Percentiles rank a stretch among this genome's conserved stretches.
phyloP scores from a whole-genome alignment of 2,888 invertebrate genomes.

The Mythimna lalbum region DNA sequence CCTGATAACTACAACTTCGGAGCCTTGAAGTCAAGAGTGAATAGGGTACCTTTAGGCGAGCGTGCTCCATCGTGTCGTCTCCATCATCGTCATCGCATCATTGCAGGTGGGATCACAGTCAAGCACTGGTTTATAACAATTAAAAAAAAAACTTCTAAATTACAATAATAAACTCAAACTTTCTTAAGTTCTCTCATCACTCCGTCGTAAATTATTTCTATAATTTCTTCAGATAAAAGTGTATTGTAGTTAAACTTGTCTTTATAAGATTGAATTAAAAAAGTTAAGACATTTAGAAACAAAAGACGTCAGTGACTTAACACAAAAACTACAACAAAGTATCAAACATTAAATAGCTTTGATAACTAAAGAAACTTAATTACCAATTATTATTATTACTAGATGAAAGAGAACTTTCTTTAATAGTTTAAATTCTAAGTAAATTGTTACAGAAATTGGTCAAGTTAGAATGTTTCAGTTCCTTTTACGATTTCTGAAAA shows the following conservation, averaged over 20 bases:
- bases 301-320: constrained; percentile 7
- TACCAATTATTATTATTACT: constrained; percentile 21
- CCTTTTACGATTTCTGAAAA: not conserved
- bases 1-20: no score
- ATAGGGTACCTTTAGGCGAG: no score
- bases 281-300: constrained; percentile 11
- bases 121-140: no score
- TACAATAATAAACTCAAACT: not conserved
- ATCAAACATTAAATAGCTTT: constrained; percentile 18
- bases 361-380: constrained; percentile 22
- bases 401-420: constrained; percentile 11
- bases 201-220: not conserved
- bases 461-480: constrained; percentile 10
- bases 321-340: constrained; percentile 19
- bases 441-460: constrained; percentile 5
- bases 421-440: constrained; percentile 21
- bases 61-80: no score
- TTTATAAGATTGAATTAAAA: constrained; percentile 4
- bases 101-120: no score
- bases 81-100: no score
- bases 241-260: not conserved
- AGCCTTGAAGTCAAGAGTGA: no score
- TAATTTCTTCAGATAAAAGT: constrained; percentile 2
- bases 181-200: not conserved
- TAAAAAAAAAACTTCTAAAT: no score